Conservation (phyloP, 2,888 invertebrate species). For the Lysandra coridon region DNA sequence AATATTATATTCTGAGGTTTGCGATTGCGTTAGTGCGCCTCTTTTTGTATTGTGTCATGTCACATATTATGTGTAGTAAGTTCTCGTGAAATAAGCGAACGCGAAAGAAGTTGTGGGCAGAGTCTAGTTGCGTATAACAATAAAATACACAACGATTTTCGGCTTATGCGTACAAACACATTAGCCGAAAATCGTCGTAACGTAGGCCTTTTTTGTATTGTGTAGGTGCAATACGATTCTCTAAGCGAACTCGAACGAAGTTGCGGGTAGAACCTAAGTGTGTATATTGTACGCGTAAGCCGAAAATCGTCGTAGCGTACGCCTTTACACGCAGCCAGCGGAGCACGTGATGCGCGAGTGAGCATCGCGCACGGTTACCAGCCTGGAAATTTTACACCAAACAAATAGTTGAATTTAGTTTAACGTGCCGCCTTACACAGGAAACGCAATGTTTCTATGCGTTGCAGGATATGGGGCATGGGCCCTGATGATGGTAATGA, state of each 20-base stretch:
- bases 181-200: slow-evolving; percentile 20
- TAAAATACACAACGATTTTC: too few relatives aligned
- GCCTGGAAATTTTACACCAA: slow-evolving; percentile 47
- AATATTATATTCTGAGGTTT: slow-evolving; percentile 7
- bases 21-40: not conserved
- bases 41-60: too few relatives aligned
- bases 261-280: too few relatives aligned
- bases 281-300: slow-evolving; percentile 15
- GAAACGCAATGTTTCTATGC: not conserved
- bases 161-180: too few relatives aligned
- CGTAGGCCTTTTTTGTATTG: slow-evolving; percentile 5
- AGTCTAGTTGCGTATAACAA: too few relatives aligned
- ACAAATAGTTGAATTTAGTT: slow-evolving; percentile 18
- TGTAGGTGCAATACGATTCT: too few relatives aligned
- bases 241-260: too few relatives aligned
- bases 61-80: too few relatives aligned
- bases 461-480: not conserved
- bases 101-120: too few relatives aligned
- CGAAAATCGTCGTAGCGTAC: slow-evolving; percentile 30
- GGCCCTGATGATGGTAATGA: not conserved
- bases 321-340: slow-evolving; percentile 36
- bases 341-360: slow-evolving; percentile 48
- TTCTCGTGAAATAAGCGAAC: too few relatives aligned
- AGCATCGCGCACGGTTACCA: slow-evolving; percentile 43
- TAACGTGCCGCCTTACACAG: not conserved